Conservation (phyloP, 2,888 invertebrate species). For the Polia nebulosa region DNA sequence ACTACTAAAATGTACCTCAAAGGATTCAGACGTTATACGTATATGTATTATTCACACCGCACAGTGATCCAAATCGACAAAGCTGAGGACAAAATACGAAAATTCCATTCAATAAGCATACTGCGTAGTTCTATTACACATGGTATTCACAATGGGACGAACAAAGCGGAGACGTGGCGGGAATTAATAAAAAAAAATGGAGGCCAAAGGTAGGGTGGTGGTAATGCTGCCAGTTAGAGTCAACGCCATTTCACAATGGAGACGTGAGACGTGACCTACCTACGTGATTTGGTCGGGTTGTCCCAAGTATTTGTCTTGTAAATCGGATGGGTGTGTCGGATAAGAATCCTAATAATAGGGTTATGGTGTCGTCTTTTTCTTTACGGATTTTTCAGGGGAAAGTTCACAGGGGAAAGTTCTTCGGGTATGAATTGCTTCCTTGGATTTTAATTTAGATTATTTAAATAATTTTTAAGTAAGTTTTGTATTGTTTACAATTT, state of each 20-base stretch:
- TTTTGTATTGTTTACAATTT: not conserved
- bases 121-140: conserved; percentile 82
- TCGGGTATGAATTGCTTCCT: not conserved
- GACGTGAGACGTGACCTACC: conserved; percentile 83
- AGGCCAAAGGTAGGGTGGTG: conserved; percentile 81
- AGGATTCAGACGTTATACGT: conserved; percentile 29
- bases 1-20: conserved; percentile 24
- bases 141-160: conserved; percentile 85
- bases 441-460: not conserved
- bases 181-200: conserved; percentile 86
- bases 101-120: conserved; percentile 77
- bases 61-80: conserved; percentile 69
- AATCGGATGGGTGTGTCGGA: conserved; percentile 74
- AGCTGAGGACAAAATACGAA: conserved; percentile 74
- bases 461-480: not conserved
- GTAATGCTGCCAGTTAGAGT: conserved; percentile 81
- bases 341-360: conserved; percentile 73
- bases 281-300: conserved; percentile 79
- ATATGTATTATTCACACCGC: conserved; percentile 45
- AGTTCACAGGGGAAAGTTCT: too few species aligned
- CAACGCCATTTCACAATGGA: conserved; percentile 84
- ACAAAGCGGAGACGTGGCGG: conserved; percentile 86
- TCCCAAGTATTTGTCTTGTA: conserved; percentile 74
- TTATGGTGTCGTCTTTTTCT: conserved; percentile 64
- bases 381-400: conserved; percentile 60